Base-by-base conservation (phyloP, 92 coral and sea anemone genomes). In the Pocillopora meandrina region DNA sequence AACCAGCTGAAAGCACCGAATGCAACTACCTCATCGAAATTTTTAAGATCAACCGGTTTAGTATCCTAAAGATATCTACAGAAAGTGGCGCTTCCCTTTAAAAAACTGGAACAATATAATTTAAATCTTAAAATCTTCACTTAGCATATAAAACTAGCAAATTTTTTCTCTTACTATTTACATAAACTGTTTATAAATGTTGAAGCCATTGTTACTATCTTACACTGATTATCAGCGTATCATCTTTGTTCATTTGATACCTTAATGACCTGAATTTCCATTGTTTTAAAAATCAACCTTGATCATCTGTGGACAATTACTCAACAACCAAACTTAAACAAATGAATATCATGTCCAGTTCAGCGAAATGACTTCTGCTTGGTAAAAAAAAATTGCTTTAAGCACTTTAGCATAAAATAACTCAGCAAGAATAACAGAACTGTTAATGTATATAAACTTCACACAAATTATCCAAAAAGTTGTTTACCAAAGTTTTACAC, bases 141-240 rank as follows among this genome's bases (percentile, higher is more conserved):
- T 61, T 56, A 47, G 61, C 1, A 42, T 83, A 83, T 83, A 83
- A 83, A 83, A 83, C 86, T 83, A 83, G 80, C 71, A 61, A 49
- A 62, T 73, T 72, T 31, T 82, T 26, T 72, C 19, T 26, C 71
- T 56, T 72, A 31, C 62, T 73, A 83, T 73, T 61, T 82, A 82
- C 77, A 81, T 14, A 18, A 16, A 47, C 62, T n/a, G 49, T 59
- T 81, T 71, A 71, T 70, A 81, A 59, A 81, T 49, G 65, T 79
- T 65, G 14, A 42, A 79, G 83, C 72, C 36, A 65, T 20, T 36
- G 65, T 64, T 15, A 42, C 35, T 78, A 5, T 76, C 34, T 57
- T 19, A 55, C 55, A 19, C 56, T 76, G 34, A 34, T 21, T 75
- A 13, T 12, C 23, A 31, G 42, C 15, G 52, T 73, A 31, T 42